Evolutionary conservation across 2,888 invertebrate species (phyloP), one percentile per base, ranked within the genome.

Genomic region (Epinotia bilunana): DNA sequence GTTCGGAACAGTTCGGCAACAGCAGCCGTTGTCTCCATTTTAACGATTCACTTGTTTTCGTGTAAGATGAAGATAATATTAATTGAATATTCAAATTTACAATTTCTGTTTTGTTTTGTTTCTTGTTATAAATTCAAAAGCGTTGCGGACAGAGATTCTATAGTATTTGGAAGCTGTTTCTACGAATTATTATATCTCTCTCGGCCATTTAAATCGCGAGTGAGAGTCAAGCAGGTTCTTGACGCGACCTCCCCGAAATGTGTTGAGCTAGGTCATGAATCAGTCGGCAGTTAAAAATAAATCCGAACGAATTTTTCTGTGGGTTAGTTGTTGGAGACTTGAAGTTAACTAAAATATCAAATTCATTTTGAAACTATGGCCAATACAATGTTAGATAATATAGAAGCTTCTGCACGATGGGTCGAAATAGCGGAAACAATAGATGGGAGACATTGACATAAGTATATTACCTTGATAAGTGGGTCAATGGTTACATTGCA

Each of bases 1-100:
- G 87, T 83, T 84, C 74, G 77, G 76, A 83, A 84, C 84, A 81
- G 83, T 80, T 78, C 65, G 61, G 64, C 64, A 74, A 65, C 71
- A 75, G 71, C 71, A 75, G 75, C 71, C 70, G 61, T 72, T 74
- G 74, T 77, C 72, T 73, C 68, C 57, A 69, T 73, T 68, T 73
- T 73, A 73, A 73, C 76, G 73, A 73, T 23, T 73, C 73, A 62
- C 72, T 76, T 73, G 73, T 76, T 76, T 73, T 69, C 58, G 58
- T 76, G 76, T 73, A 73, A 62, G 72, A 67, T 20, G 18, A 61
- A 68, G 46, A 46, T 58, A 67, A 55, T 64, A 60, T 72, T 62
- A 74, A 75, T 75, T 71, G 53, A 57, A 53, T 65, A 71, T 75
- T 67, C 61, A 43, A 67, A 67, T 55, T 28, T 55, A 1, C 39